Evolutionary conservation across 2,888 invertebrate genomes (phyloP).

Genomic region (Tillus elongatus): DNA sequence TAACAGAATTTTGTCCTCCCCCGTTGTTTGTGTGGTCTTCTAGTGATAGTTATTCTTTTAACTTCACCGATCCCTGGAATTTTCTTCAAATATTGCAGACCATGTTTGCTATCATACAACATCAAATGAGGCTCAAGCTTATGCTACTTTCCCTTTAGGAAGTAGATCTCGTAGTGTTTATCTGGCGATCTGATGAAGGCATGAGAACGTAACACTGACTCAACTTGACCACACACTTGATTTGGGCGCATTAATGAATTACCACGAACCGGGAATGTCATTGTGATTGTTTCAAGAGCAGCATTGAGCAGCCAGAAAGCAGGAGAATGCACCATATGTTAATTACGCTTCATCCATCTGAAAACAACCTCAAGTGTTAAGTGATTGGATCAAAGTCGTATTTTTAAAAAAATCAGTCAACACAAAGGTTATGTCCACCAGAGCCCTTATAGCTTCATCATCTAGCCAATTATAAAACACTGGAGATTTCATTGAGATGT

Average conservation of each 20-base stretch:
- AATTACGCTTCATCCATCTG: constrained; percentile 3
- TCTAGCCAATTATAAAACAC: constrained; percentile 2
- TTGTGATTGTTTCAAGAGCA: constrained; percentile 2
- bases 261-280: neutral
- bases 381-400: neutral
- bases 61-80: too few species aligned
- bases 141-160: too few species aligned
- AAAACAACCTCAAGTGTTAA: constrained; percentile 5
- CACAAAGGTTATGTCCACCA: neutral
- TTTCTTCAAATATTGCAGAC: too few species aligned
- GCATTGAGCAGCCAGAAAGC: neutral
- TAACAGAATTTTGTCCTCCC: too few species aligned
- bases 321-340: neutral
- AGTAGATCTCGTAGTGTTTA: too few species aligned
- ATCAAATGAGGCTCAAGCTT: too few species aligned
- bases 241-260: neutral
- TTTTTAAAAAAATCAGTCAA: neutral
- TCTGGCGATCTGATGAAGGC: neutral
- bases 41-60: too few species aligned
- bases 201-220: neutral
- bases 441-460: neutral
- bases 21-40: too few species aligned
- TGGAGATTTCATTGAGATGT: constrained; percentile 2
- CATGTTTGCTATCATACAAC: too few species aligned
- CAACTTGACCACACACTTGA: constrained; percentile 2